Evolutionary conservation across 2,888 invertebrate genomes (phyloP), one percentile per base, ranked within the genome.

Genomic region (Pedicia rivosa): DNA sequence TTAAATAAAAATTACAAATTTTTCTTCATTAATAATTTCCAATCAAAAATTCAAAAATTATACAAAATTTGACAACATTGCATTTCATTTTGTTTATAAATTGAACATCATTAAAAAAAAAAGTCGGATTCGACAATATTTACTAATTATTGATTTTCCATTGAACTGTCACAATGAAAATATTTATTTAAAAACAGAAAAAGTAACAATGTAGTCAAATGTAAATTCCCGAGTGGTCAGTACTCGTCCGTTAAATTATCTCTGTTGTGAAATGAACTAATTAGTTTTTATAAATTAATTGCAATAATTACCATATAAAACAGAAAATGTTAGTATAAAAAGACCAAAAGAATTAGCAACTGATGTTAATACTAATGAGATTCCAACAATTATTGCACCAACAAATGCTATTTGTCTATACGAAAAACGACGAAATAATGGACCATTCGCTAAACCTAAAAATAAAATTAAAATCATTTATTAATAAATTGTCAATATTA

Each of bases 291-390:
- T n/a, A n/a, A n/a, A n/a, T n/a, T n/a, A n/a, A n/a, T n/a, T n/a
- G n/a, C n/a, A n/a, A n/a, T n/a, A n/a, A n/a, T n/a, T n/a, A 80
- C 81, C 80, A 47, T 76, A 78, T 20, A 76, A 57, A 42, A 78
- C 59, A 1, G 78, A 73, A 47, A 76, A 73, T 31, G 72, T 70
- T 33, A 78, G 50, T 10, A 79, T 51, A 46, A 74, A 76, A 3
- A 70, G 65, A 25, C 66, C 46, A 47, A 81, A 78, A 26, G 70
- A 70, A 46, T 68, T 63, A 1, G 76, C 72, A 44, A 70, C 71
- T 2, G 72, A 71, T 10, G 75, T 70, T 25, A 70, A 50, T 42
- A 74, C 58, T 34, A 78, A 56, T 0, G 77, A 70, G 42, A 66
- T 48, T 34, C 73, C 70, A 25, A 73, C 70, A 7, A 75, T 48